Base-by-base conservation (phyloP, 1,140 invertebrate genomes). In the Stegodyphus dumicola region DNA sequence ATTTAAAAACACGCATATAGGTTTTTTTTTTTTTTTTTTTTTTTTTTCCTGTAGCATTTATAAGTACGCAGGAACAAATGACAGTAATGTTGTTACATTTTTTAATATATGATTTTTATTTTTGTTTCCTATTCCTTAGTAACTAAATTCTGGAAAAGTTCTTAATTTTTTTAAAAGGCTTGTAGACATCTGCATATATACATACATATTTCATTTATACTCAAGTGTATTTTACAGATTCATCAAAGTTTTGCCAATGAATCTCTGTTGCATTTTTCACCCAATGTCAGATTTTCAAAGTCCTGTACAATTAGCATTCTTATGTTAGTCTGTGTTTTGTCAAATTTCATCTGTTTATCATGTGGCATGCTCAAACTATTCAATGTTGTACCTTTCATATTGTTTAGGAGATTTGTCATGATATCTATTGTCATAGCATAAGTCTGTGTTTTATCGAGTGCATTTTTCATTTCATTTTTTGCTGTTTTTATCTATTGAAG, bases 341-440 rank as follows among this genome's bases (percentile, higher is more conserved):
- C 81, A 15, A 74, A 76, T 75, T 85, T 77, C 52, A 71, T 74
- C 81, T 85, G 81, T 85, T 85, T 76, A 85, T 85, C 60, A 67
- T 85, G 81, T 85, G 81, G 81, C 81, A 85, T 85, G 81, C 81
- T 85, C 81, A 85, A 80, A 85, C 81, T 85, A 85, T 76, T 77
- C 13, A 85, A 85, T 85, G 81, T 85, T 70, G 81, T 85, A 76
- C 60, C 71, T 77, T 77, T 85, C 81, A 85, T 85, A 85, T 85
- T 85, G 81, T 85, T 85, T 85, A 85, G 81, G 52, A 75, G 75
- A 70, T 77, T 85, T 70, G 74, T 85, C 71, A 85, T 83, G 60
- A 33, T 84, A 75, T 67, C 56, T 83, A 71, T 67, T 74, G 73
- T 85, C 64, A 85, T 85, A 85, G 81, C 51, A 85, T 76, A 85